A percentile compares a stretch with the other conserved stretches of the same genome.
These are phyloP conservation scores for Hippopotamyrus pictus DNA, from an alignment of 2,797 vertebrate genomes.

Conservation along the genomic window DNA sequence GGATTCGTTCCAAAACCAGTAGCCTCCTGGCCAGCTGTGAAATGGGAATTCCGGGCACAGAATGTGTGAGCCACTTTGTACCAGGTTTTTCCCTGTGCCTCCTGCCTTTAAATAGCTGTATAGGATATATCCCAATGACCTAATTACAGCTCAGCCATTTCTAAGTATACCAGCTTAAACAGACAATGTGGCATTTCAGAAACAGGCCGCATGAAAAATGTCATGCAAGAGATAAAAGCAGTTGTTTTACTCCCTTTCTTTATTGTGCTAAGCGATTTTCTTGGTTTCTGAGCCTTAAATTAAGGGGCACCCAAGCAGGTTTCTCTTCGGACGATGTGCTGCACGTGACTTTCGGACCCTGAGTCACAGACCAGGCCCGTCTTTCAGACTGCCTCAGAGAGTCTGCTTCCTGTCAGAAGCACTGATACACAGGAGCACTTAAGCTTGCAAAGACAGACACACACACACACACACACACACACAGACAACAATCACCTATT, in stretches of 20 bases:
- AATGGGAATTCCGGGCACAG: constrained; percentile 64
- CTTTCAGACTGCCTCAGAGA: background rate
- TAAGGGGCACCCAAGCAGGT: constrained; percentile 35
- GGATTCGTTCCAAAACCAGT: constrained; percentile 53
- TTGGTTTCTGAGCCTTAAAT: constrained; percentile 35
- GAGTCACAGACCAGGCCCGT: background rate
- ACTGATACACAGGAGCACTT: background rate
- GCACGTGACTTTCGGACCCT: background rate
- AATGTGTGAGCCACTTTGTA: constrained; percentile 56
- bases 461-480: background rate
- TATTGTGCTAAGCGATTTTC: constrained; percentile 37
- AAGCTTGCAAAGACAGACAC: background rate
- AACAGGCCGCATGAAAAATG: constrained; percentile 32
- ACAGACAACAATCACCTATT: background rate
- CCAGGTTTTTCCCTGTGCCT: constrained; percentile 63
- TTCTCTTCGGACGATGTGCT: constrained; percentile 31
- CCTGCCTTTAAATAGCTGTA: constrained; percentile 59
- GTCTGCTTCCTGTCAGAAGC: background rate
- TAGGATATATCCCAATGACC: constrained; percentile 68
- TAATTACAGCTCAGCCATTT: constrained; percentile 64
- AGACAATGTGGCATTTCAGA: constrained; percentile 54
- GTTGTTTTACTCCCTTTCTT: constrained; percentile 35
- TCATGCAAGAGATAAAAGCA: constrained; percentile 40
- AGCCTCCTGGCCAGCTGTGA: constrained; percentile 51
- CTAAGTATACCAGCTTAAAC: constrained; percentile 51